These are phyloP conservation scores for Epinotia bilunana DNA, from an alignment of 2,888 invertebrate species.

Conservation along the genomic window DNA sequence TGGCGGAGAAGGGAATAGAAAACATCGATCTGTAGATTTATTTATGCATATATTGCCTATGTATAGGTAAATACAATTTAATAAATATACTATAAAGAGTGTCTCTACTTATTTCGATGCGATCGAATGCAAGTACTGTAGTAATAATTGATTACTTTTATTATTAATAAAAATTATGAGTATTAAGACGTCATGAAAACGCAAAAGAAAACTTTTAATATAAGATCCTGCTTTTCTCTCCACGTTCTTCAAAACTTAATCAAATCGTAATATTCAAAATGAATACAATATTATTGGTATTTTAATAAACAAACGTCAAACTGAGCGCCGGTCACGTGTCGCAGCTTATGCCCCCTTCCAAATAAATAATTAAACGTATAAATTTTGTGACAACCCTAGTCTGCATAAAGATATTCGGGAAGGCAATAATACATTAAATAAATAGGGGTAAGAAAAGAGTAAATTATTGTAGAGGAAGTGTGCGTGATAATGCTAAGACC, in stretches of 20 bases:
- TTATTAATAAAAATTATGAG: too few species aligned
- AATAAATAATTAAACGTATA: constrained; percentile 42
- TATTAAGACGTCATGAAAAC: neutral
- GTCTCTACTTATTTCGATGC: too few species aligned
- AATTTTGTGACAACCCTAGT: constrained; percentile 31
- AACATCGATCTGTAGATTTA: too few species aligned
- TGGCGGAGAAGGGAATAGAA: too few species aligned
- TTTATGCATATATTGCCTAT: too few species aligned
- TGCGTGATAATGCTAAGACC: constrained; percentile 11
- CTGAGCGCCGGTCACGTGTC: constrained; percentile 25
- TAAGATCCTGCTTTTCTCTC: neutral
- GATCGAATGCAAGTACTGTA: too few species aligned
- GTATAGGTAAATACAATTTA: too few species aligned
- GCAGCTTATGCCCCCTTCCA: constrained; percentile 23
- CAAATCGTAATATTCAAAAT: constrained; percentile 2
- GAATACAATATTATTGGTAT: constrained; percentile 8
- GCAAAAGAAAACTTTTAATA: neutral
- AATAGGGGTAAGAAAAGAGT: constrained; percentile 13
- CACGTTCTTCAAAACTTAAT: constrained; percentile 6
- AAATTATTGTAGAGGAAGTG: constrained; percentile 10
- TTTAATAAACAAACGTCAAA: constrained; percentile 26
- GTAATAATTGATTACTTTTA: too few species aligned
- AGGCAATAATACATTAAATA: constrained; percentile 6
- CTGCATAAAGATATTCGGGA: constrained; percentile 23
- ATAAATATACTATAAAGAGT: too few species aligned